Percentiles rank a stretch among this genome's conserved stretches.
phyloP scores from a whole-genome alignment of 2,888 invertebrate genomes.

The Idaea biselata region DNA sequence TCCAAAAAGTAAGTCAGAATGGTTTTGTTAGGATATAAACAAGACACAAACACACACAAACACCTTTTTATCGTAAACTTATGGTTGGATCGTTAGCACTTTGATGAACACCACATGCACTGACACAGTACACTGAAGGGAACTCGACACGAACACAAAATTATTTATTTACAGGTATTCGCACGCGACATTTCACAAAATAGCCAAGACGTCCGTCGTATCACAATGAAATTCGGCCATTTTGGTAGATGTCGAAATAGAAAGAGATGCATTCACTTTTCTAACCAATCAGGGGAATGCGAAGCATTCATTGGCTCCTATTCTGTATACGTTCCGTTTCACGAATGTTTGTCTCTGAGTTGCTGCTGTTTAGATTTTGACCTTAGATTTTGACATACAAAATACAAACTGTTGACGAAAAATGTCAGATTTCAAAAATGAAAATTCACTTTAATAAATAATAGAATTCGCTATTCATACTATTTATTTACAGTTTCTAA shows the following conservation, averaged over 20 bases:
- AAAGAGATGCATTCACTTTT: constrained; percentile 43
- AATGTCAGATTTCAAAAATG: background rate
- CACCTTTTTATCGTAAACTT: constrained; percentile 52
- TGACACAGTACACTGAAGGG: constrained; percentile 50
- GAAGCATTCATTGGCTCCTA: constrained; percentile 1
- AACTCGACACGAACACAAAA: constrained; percentile 48
- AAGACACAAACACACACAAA: constrained; percentile 66
- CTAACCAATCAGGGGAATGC: constrained; percentile 35
- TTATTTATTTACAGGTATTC: constrained; percentile 65
- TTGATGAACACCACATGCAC: constrained; percentile 54
- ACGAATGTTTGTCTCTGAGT: background rate
- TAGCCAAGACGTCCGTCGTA: constrained; percentile 67
- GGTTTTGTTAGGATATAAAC: constrained; percentile 68
- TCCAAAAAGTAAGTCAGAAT: constrained; percentile 66
- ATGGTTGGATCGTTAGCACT: constrained; percentile 53
- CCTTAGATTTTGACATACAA: too few relatives aligned
- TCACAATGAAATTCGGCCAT: constrained; percentile 70
- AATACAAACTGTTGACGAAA: too few relatives aligned
- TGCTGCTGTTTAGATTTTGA: too few relatives aligned
- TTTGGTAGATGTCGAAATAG: constrained; percentile 58
- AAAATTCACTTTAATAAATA: background rate
- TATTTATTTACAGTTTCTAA: background rate
- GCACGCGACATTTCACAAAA: constrained; percentile 52
- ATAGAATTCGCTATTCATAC: background rate
- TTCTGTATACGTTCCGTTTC: constrained; percentile 4